Base-by-base conservation (phyloP, 2,797 vertebrate genomes). In the Garrulus glandarius region DNA sequence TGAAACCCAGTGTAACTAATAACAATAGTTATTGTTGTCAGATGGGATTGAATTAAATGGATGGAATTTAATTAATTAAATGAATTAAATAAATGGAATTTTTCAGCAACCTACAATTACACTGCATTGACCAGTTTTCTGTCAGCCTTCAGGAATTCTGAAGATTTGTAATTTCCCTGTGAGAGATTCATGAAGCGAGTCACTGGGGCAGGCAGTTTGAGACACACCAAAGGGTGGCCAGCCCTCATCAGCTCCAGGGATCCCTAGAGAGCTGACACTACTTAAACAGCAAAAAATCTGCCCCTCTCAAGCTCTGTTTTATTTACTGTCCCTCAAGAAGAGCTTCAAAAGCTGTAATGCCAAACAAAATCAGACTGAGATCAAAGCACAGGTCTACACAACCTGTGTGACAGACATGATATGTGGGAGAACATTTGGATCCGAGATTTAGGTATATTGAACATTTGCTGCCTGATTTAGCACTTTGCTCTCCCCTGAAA, bases 401-500 rank as follows among this genome's bases (percentile, higher is more conserved):
- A 84, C 7, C 10, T 37, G 5, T 77, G 16, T 71, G 85, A 46
- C 2, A 2, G 39, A 36, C 72, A 72, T 18, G 61, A 61, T 21
- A 55, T 1, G 1, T 24, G 9, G 82, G 86, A 96, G 92, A 97
- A 93, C 88, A 95, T 96, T 81, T 10, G 64, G 93, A 94, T 78
- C 76, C 21, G 41, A 93, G n/a, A 87, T 90, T 96, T 96, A 96
- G 94, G 91, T 96, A 46, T 76, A 90, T 53, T 43, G 57, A 95
- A 22, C 16, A 29, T 79, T 84, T 50, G 37, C 63, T 70, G 37
- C 89, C 90, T 97, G 91, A 93, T 96, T 91, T 71, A 90, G 37
- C 68, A 69, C 15, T 97, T 96, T 97, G 95, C 94, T 98, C 97
- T 95, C 30, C 43, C 24, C 65, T 89, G 92, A 97, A 95, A 97